Base-by-base conservation (phyloP, 2,888 invertebrate species). In the Drosophila emarginata region DNA sequence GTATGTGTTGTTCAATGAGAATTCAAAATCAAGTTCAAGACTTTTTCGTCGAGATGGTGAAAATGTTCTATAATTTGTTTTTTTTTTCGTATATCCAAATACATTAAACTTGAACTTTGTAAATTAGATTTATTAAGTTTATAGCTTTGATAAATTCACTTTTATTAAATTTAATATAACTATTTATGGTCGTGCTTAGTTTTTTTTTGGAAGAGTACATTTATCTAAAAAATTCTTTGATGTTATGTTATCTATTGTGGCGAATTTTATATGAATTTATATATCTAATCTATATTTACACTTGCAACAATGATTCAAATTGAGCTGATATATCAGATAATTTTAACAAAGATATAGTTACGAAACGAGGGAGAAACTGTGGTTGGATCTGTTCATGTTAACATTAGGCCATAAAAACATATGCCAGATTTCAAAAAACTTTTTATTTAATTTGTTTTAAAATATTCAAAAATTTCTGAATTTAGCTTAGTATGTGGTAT, bases 11-110 rank as follows among this genome's bases (percentile, higher is more conserved):
- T 64, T 32, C 50, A 39, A 72, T 70, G 76, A 21, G 51, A 28
- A 56, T 72, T 78, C 78, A 79, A 83, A 76, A 77, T 85, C 85
- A 85, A 85, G 85, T 85, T 85, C 85, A 85, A 87, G 84, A 79
- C 21, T 76, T 62, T 64, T 69, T 64, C 64, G 37, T 57, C 39
- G 53, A 61, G 56, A 59, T 64, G 40, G 62, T 67, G 37, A 50
- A 40, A 56, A 15, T 53, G 54, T 74, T 64, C 58, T 68, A 39
- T 18, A 32, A 12, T 32, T 40, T 36, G 23, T 59, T 59, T 18
- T 40, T 5, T n/a, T 39, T 14, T 39, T 39, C 5, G 9, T 32
- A 9, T 32, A 9, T 14, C 5, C 39, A 5, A 14, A 39, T 6
- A 39, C 39, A 39, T 39, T 39, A 4, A 39, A 39, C 39, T 14